phyloP scores from a whole-genome alignment of 2,797 vertebrate genomes.

The Carcharodon carcharias region DNA sequence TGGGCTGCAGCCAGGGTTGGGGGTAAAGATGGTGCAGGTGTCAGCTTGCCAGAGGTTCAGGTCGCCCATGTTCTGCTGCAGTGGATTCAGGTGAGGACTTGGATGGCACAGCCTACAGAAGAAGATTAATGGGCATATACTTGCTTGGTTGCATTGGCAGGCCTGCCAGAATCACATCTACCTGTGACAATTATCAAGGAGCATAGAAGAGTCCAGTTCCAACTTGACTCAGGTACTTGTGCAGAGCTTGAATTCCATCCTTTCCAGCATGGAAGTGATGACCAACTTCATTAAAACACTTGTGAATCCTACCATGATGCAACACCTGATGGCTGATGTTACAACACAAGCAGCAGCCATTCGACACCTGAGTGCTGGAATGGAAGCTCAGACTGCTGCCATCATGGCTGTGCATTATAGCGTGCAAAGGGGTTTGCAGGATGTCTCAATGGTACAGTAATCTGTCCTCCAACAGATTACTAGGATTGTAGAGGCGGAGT shows the following conservation, averaged over 20 bases:
- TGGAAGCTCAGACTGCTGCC: background rate
- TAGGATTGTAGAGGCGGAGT: background rate
- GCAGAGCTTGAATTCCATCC: background rate
- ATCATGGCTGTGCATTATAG: background rate
- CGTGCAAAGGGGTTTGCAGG: background rate
- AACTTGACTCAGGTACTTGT: background rate
- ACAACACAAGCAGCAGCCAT: background rate
- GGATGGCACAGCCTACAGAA: background rate
- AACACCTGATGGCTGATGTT: background rate
- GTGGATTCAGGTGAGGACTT: background rate
- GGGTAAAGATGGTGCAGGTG: background rate
- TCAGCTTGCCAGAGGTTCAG: too few relatives aligned
- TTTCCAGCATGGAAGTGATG: background rate
- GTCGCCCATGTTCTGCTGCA: background rate
- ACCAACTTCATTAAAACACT: background rate
- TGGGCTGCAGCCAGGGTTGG: background rate
- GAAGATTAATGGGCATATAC: background rate
- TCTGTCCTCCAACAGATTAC: background rate
- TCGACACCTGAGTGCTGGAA: background rate
- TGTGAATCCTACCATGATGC: background rate
- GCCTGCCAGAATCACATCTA: background rate
- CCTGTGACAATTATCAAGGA: background rate
- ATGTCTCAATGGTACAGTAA: background rate
- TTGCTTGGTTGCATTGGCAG: background rate
- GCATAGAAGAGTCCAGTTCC: background rate